Conservation (phyloP, 1,140 invertebrate genomes). For the Cecropterus lyciades region DNA sequence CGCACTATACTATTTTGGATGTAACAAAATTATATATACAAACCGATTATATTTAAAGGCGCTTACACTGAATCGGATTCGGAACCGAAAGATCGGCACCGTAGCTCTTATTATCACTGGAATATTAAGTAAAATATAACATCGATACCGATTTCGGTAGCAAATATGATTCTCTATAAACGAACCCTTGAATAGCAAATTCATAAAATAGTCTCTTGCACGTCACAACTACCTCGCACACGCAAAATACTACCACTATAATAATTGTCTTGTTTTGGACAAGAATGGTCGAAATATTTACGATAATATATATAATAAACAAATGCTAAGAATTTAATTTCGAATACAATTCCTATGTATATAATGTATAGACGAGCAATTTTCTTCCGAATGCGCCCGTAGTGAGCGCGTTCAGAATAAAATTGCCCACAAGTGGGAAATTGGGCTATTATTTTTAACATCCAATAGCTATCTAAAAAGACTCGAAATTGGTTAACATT, state of each 20-base stretch:
- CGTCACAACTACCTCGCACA: not conserved
- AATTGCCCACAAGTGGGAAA: constrained; percentile 2
- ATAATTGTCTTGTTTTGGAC: constrained; percentile 3
- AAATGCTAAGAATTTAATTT: not conserved
- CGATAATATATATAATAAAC: not conserved
- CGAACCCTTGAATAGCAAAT: not conserved
- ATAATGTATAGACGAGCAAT: not conserved
- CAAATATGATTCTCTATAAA: not conserved
- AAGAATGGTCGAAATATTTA: not conserved
- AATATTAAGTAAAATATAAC: not conserved
- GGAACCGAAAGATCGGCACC: not conserved
- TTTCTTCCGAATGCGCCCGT: no score
- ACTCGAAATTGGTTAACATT: constrained; percentile 9
- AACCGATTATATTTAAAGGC: not conserved
- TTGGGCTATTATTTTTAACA: constrained; percentile 1
- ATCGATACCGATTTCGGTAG: not conserved
- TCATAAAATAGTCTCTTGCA: not conserved
- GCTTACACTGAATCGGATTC: not conserved
- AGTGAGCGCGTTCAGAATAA: not conserved
- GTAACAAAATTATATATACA: not conserved
- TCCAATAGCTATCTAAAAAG: constrained; percentile 7
- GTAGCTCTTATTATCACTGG: not conserved
- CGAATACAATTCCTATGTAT: constrained; percentile 2
- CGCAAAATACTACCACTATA: not conserved
- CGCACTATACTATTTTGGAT: no score